These are phyloP conservation scores for Chrysomallon squamiferum DNA, from an alignment of 1,140 invertebrate species.

Conservation along the genomic window DNA sequence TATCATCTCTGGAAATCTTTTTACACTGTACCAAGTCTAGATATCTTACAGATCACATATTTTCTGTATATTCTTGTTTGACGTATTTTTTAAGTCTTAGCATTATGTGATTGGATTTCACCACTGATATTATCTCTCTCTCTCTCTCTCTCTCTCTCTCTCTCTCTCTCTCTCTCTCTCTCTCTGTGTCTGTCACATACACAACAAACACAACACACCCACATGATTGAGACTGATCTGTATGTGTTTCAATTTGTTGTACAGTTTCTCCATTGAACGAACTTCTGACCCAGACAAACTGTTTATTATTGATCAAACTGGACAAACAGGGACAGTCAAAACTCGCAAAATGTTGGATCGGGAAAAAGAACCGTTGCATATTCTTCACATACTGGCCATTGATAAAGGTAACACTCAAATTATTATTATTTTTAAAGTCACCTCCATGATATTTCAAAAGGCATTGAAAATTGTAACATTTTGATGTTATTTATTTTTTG, in stretches of 20 bases:
- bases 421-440: no score
- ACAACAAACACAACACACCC: neutral
- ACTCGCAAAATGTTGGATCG: slow-evolving; percentile 81
- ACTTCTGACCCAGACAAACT: slow-evolving; percentile 75
- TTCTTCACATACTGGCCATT: slow-evolving; percentile 92
- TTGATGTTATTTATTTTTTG: no score
- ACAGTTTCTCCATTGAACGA: slow-evolving; percentile 44
- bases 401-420: slow-evolving; percentile 79
- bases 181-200: no score
- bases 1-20: no score
- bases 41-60: no score
- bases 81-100: no score
- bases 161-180: neutral
- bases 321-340: slow-evolving; percentile 87
- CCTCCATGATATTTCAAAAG: no score
- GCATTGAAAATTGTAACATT: no score
- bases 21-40: no score
- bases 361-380: slow-evolving; percentile 80
- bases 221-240: slow-evolving; percentile 67
- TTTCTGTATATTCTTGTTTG: no score
- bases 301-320: slow-evolving; percentile 81
- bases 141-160: neutral
- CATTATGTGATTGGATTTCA: no score
- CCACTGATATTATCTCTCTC: neutral
- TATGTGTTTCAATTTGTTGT: neutral